Base-by-base conservation (phyloP, 2,797 vertebrate species). In the Zalophus californianus region DNA sequence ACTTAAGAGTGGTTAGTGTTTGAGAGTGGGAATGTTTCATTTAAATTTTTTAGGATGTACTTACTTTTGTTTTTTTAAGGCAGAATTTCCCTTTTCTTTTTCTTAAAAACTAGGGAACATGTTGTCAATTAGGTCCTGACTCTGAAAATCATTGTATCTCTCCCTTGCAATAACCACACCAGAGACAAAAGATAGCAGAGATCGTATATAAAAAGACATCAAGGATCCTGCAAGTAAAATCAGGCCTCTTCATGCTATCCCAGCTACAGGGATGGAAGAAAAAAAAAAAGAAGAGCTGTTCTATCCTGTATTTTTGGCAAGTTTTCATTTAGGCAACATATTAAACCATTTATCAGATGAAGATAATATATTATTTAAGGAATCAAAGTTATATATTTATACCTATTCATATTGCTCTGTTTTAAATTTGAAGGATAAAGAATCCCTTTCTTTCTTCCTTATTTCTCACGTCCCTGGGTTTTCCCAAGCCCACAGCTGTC, bases 351-450 rank as follows among this genome's bases (percentile, higher is more conserved):
- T 85, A 85, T 60, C 56, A 85, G 80, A 82, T 86, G 87, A 90
- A 87, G 60, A 35, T 70, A 44, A 70, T 72, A 35, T 15, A 35
- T 64, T 92, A 38, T 23, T 90, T 93, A 58, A 90, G 89, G 41
- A 86, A 78, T 56, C 72, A 58, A 84, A 88, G 25, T 88, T 77
- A 64, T 35, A n/a, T 56, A 35, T 91, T 72, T 90, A 0, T 70
- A n/a, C 15, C 32, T 87, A 87, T 79, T 64, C n/a, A 58, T 50
- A 66, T 78, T 50, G 10, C 32, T 83, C 35, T 83, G n/a, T 70
- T 95, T 90, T 75, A 93, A 95, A 52, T 66, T 60, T 54, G 41
- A 56, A 93, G 52, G 86, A 84, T 62, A 84, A 79, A 95, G 82
- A 72, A 91, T 72, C 10, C 14, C 77, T 54, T 91, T 72, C 35